A percentile compares a stretch with the other conserved stretches of the same genome.
Conservation (phyloP, 1,140 invertebrate genomes). For the Rhyacophila brunnea region DNA sequence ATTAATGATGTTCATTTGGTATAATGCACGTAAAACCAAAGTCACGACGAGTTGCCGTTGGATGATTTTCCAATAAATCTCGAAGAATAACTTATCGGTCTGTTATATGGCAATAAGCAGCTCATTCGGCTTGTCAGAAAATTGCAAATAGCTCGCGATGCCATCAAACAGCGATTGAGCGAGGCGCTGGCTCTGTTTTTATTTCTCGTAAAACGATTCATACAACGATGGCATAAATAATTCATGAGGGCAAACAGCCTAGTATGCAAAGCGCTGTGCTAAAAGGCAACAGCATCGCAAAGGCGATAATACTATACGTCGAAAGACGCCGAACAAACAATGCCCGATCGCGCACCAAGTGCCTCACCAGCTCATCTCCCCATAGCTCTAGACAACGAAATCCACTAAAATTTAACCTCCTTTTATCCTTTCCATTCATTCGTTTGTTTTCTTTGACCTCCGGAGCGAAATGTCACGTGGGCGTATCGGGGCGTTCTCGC, state of each 20-base stretch:
- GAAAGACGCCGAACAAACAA: conserved; percentile 10
- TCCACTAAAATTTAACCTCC: conserved; percentile 22
- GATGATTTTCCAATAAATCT: too few relatives aligned
- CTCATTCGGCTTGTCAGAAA: too few relatives aligned
- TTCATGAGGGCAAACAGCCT: conserved; percentile 22
- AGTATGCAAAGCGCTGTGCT: conserved; percentile 17
- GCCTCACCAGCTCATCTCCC: conserved; percentile 2
- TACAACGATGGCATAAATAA: conserved; percentile 26
- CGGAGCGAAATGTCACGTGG: conserved; percentile 5
- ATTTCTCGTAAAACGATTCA: conserved; percentile 2
- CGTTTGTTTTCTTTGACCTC: conserved; percentile 2
- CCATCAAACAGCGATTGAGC: conserved; percentile 14
- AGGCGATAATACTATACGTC: conserved; percentile 7
- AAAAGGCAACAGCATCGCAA: conserved; percentile 9
- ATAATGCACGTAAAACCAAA: too few relatives aligned
- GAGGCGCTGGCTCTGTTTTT: conserved; percentile 13
- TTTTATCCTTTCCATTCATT: conserved; percentile 1
- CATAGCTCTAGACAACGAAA: conserved; percentile 17
- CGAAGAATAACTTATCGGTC: too few relatives aligned
- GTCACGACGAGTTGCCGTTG: too few relatives aligned
- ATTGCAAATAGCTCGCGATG: conserved; percentile 12
- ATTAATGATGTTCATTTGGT: too few relatives aligned
- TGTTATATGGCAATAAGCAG: too few relatives aligned
- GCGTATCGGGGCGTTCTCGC: conserved; percentile 2
- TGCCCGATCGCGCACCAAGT: not conserved